Evolutionary conservation across 2,888 invertebrate genomes (phyloP), one percentile per base, ranked within the genome.

Genomic region (Cepaea hortensis): DNA sequence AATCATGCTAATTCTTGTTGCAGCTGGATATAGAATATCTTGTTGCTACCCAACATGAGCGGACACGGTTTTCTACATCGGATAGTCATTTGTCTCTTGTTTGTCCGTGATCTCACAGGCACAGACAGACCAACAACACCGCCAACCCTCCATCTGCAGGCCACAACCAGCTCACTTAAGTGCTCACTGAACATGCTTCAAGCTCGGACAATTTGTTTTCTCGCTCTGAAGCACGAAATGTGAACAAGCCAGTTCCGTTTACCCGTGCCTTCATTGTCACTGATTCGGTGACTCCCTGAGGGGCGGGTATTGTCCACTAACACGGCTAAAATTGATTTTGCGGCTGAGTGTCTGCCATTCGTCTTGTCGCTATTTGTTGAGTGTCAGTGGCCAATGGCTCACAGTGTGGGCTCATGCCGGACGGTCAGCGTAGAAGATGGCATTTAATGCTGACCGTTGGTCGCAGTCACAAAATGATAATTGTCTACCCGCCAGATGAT

Each of bases 401-500:
- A 81, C 70, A 35, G 18, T 15, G 7, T 6, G n/a, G n/a, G 20
- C n/a, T n/a, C 11, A n/a, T 11, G 68, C n/a, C 48, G n/a, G 68
- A 68, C 20, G n/a, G 70, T n/a, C 48, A 70, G 70, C 70, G 50
- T 50, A 46, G 50, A 50, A 70, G 46, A 72, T n/a, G 18, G 65
- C 70, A 70, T n/a, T 72, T n/a, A 50, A 72, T 11, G 72, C 82
- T 82, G 73, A 73, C 82, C 82, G 55, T 1, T 11, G 72, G 82
- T 46, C 72, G 35, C 72, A 61, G 72, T 73, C 72, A 82, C 72
- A 82, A 82, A 82, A 82, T 82, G n/a, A 61, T 82, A 72, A 82
- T 82, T 82, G 72, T 73, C 72, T 61, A 3, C 18, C 11, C 5
- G 5, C 15, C n/a, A 61, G 18, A 50, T 23, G 55, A 35, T 18